Conservation (phyloP, 2,113 vertebrate genomes). For the Takifugu bimaculatus region DNA sequence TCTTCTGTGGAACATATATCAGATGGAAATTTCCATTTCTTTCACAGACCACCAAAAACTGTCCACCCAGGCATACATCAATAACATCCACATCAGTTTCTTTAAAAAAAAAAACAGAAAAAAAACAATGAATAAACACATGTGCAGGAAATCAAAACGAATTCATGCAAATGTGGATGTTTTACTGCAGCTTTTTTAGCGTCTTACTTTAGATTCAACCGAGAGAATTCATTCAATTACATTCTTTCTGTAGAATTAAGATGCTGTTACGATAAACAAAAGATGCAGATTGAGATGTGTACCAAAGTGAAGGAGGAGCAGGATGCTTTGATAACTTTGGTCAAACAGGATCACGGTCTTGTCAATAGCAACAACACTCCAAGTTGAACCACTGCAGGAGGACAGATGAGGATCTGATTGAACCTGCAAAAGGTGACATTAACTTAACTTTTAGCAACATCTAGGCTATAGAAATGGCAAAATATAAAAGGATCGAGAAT, state of each 20-base stretch:
- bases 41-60: conserved; percentile 90
- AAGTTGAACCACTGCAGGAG: conserved; percentile 72
- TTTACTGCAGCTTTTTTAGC: too few species aligned
- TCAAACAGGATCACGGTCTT: conserved; percentile 85
- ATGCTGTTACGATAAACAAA: too few species aligned
- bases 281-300: conserved; percentile 17
- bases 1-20: conserved; percentile 85
- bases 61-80: conserved; percentile 81
- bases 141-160: background rate
- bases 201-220: too few species aligned
- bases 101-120: conserved; percentile 38
- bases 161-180: too few species aligned
- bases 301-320: conserved; percentile 89
- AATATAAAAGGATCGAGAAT: too few species aligned
- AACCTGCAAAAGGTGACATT: conserved; percentile 65
- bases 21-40: conserved; percentile 90
- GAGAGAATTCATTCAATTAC: too few species aligned
- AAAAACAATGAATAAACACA: conserved; percentile 9
- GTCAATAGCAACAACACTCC: conserved; percentile 83
- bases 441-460: too few species aligned
- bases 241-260: too few species aligned
- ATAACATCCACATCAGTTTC: conserved; percentile 86
- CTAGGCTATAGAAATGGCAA: too few species aligned
- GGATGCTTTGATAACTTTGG: conserved; percentile 78
- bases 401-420: conserved; percentile 73